phyloP scores from a whole-genome alignment of 2,888 invertebrate genomes.

The Scotopteryx bipunctaria region DNA sequence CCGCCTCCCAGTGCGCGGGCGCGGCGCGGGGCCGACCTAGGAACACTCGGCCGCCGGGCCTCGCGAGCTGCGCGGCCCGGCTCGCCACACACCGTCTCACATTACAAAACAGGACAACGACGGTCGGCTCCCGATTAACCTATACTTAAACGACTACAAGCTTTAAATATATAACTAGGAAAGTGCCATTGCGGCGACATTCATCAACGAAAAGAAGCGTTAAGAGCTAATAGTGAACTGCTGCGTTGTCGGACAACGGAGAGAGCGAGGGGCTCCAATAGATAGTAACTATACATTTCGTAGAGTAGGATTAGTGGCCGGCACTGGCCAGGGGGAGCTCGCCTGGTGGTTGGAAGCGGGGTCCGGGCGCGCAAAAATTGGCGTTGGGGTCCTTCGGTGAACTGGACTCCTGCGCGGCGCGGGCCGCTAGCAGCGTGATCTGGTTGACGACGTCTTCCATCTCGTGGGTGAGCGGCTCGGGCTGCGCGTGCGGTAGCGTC shows the following conservation, averaged over 20 bases:
- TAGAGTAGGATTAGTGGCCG: slow-evolving; percentile 78
- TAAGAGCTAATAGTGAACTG: slow-evolving; percentile 84
- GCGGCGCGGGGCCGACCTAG: slow-evolving; percentile 63
- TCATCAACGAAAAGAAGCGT: slow-evolving; percentile 81
- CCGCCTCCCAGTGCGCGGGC: slow-evolving; percentile 80
- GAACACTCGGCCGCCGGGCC: slow-evolving; percentile 39
- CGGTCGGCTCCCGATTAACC: slow-evolving; percentile 72
- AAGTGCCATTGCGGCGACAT: slow-evolving; percentile 72
- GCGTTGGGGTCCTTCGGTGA: slow-evolving; percentile 82
- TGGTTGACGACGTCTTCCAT: slow-evolving; percentile 94
- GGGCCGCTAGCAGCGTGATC: slow-evolving; percentile 89
- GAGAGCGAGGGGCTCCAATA: slow-evolving; percentile 78
- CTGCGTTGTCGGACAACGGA: slow-evolving; percentile 83
- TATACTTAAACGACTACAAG: slow-evolving; percentile 80
- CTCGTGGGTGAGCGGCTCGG: slow-evolving; percentile 88
- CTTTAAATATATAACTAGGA: slow-evolving; percentile 82
- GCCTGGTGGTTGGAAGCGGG: slow-evolving; percentile 83
- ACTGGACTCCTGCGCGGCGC: slow-evolving; percentile 87
- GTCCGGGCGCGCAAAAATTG: slow-evolving; percentile 84
- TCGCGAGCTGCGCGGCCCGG: slow-evolving; percentile 19
- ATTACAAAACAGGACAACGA: slow-evolving; percentile 57
- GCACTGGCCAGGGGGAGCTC: slow-evolving; percentile 85
- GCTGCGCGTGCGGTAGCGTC: slow-evolving; percentile 47
- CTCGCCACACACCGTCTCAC: slow-evolving; percentile 30
- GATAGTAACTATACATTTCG: slow-evolving; percentile 83